Conservation (phyloP, 2,888 invertebrate species). For the Cecidostiba fungosa region DNA sequence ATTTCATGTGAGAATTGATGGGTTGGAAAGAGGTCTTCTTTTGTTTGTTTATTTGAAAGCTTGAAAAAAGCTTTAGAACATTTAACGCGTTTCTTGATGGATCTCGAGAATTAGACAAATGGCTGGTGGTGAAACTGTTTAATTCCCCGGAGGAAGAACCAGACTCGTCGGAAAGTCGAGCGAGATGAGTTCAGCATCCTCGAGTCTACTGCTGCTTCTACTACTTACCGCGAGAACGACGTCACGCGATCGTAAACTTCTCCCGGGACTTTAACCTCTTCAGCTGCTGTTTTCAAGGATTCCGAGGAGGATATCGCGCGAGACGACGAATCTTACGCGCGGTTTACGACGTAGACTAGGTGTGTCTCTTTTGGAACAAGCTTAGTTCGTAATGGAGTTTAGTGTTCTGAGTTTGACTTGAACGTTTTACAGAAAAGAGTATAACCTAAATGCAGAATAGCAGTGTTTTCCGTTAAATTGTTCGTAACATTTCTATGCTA, state of each 20-base stretch:
- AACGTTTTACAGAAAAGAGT: not conserved
- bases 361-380: not conserved
- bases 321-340: not conserved
- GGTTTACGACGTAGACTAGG: not conserved
- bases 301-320: not conserved
- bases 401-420: not conserved
- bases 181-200: not conserved
- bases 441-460: no score
- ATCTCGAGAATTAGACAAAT: no score
- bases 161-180: not conserved
- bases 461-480: no score
- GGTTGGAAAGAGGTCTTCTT: not conserved
- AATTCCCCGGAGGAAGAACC: not conserved
- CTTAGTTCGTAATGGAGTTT: not conserved
- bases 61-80: not conserved
- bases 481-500: no score
- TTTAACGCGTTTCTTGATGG: not conserved
- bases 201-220: not conserved
- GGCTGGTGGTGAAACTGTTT: no score
- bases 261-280: slow-evolving; percentile 28
- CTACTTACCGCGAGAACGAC: not conserved
- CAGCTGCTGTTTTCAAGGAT: slow-evolving; percentile 41
- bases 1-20: no score
- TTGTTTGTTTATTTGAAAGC: not conserved
- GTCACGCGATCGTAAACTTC: slow-evolving; percentile 44